phyloP scores from a whole-genome alignment of 2,888 invertebrate genomes.

The Fissipunctia ypsillon region DNA sequence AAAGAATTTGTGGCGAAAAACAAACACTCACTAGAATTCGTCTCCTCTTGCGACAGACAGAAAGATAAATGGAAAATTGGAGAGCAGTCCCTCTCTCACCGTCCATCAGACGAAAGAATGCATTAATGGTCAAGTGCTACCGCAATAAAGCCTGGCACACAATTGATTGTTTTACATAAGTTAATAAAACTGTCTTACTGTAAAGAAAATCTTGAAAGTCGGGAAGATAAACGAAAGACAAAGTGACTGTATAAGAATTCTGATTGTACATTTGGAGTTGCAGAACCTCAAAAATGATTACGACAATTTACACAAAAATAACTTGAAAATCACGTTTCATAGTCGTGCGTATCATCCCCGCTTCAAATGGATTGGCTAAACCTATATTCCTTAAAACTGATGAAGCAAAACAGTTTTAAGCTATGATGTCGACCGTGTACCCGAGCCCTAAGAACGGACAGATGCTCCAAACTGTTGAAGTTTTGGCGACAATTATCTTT shows the following conservation, averaged over 20 bases:
- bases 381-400: constrained; percentile 1
- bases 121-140: constrained; percentile 70
- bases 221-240: neutral
- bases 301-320: neutral
- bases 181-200: constrained; percentile 47
- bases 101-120: constrained; percentile 77
- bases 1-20: neutral
- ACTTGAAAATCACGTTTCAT: too few species aligned
- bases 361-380: too few species aligned
- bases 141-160: constrained; percentile 66
- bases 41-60: constrained; percentile 64
- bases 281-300: neutral
- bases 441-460: constrained; percentile 59
- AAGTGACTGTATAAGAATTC: neutral
- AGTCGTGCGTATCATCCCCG: too few species aligned
- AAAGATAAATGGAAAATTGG: constrained; percentile 74
- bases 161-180: constrained; percentile 45
- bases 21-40: constrained; percentile 21
- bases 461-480: constrained; percentile 79
- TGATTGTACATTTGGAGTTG: neutral
- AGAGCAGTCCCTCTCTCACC: constrained; percentile 62
- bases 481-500: constrained; percentile 76
- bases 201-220: constrained; percentile 12
- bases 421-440: constrained; percentile 18
- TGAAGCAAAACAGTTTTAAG: neutral